Evolutionary conservation across 2,797 vertebrate genomes (phyloP).

Genomic region (Clangula hyemalis): DNA sequence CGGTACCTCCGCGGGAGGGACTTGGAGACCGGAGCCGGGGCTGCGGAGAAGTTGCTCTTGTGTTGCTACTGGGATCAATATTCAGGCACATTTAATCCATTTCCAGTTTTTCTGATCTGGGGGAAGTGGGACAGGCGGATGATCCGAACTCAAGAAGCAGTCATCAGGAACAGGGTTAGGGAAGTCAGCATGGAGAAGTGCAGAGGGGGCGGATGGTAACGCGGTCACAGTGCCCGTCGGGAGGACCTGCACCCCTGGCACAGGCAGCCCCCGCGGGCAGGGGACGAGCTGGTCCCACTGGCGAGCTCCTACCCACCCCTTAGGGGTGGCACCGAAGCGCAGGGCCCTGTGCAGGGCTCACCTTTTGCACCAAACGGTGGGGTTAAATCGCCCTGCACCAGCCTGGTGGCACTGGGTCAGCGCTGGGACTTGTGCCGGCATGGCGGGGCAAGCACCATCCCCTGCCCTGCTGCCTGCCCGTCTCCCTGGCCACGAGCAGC

Average conservation of each 20-base stretch:
- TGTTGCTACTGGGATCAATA: fast-evolving
- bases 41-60: not conserved
- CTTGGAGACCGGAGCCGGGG: not conserved
- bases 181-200: fast-evolving
- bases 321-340: too few relatives aligned
- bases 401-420: not conserved
- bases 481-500: not conserved
- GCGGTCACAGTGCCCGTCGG: not conserved
- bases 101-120: not conserved
- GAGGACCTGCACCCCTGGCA: not conserved
- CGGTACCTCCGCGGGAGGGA: fast-evolving
- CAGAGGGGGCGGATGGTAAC: not conserved
- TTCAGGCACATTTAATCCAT: not conserved
- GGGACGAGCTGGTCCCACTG: not conserved
- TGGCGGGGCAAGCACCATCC: too few relatives aligned
- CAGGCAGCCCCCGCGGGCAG: not conserved
- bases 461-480: fast-evolving
- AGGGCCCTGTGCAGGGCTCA: too few relatives aligned
- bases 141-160: not conserved
- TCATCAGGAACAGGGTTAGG: not conserved
- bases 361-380: not conserved
- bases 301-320: not conserved
- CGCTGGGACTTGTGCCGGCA: not conserved
- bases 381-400: not conserved
- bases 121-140: not conserved